These are phyloP conservation scores for Elmis aenea DNA, from an alignment of 2,888 invertebrate genomes.

Conservation along the genomic window DNA sequence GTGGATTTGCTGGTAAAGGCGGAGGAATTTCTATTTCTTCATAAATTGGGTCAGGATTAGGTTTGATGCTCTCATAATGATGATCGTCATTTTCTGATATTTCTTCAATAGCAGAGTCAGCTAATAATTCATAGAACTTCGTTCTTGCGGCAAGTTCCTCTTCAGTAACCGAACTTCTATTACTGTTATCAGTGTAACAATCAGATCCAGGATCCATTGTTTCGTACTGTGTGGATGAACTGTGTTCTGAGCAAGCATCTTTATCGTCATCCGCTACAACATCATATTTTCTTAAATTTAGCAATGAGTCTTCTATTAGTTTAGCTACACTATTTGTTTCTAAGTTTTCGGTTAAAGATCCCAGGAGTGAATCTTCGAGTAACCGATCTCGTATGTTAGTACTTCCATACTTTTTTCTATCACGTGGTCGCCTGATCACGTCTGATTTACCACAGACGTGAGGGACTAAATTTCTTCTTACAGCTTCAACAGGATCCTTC, in stretches of 20 bases:
- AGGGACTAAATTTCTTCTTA: conserved; percentile 67
- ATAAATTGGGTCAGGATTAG: conserved; percentile 69
- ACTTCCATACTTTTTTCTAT: conserved; percentile 26
- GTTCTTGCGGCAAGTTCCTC: conserved; percentile 60
- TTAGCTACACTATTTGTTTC: conserved; percentile 50
- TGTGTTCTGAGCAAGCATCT: conserved; percentile 48
- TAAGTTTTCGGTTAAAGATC: conserved; percentile 53
- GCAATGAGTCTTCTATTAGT: conserved; percentile 62
- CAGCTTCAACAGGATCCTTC: conserved; percentile 71
- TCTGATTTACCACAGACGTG: conserved; percentile 67
- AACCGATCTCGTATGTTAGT: conserved; percentile 50
- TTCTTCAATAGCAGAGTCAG: conserved; percentile 65
- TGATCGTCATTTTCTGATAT: conserved; percentile 64
- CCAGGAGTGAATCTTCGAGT: conserved; percentile 60
- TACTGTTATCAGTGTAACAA: conserved; percentile 62
- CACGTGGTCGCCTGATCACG: conserved; percentile 44
- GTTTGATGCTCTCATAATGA: conserved; percentile 67
- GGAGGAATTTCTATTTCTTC: conserved; percentile 77
- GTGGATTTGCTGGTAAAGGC: conserved; percentile 72
- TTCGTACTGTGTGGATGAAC: conserved; percentile 67
- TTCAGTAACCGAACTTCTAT: conserved; percentile 50
- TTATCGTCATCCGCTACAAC: conserved; percentile 30
- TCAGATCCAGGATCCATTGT: conserved; percentile 70
- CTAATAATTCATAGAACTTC: conserved; percentile 69
- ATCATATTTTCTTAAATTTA: conserved; percentile 50